A percentile compares a stretch with the other conserved stretches of the same genome.
phyloP scores from a whole-genome alignment of 2,797 vertebrate genomes.

The Stomatorhinus walkeri region DNA sequence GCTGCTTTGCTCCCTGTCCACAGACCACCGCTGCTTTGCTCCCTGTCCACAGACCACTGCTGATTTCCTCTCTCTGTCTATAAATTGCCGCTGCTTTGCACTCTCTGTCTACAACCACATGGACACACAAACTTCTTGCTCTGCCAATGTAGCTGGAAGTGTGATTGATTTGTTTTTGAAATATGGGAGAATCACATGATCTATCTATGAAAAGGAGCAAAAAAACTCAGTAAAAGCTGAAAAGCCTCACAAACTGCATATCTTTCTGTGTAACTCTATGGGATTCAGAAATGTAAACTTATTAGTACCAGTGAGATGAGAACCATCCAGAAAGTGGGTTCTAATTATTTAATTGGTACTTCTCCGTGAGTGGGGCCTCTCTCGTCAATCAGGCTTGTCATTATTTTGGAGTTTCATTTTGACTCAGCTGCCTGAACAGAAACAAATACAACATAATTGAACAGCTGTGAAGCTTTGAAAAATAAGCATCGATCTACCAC shows the following conservation, averaged over 20 bases:
- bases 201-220: conserved; percentile 4
- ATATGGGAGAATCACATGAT: conserved; percentile 32
- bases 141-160: conserved; percentile 33
- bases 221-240: conserved; percentile 19
- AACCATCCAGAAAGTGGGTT: conserved; percentile 20
- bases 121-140: conserved; percentile 23
- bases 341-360: conserved; percentile 34
- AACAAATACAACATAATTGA: not conserved
- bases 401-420: not conserved
- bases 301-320: conserved; percentile 29
- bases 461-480: not conserved
- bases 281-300: conserved; percentile 28
- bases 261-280: conserved; percentile 22
- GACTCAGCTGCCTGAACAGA: not conserved
- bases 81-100: not conserved
- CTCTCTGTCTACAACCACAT: not conserved
- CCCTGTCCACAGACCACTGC: too few relatives aligned
- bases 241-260: conserved; percentile 26
- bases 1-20: not conserved
- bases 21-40: not conserved
- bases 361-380: not conserved
- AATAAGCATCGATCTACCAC: not conserved
- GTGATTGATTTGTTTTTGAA: conserved; percentile 32
- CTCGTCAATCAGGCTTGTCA: not conserved
- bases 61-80: not conserved